Evolutionary conservation across 2,888 invertebrate species (phyloP).

Genomic region (Tenthredo distinguenda): DNA sequence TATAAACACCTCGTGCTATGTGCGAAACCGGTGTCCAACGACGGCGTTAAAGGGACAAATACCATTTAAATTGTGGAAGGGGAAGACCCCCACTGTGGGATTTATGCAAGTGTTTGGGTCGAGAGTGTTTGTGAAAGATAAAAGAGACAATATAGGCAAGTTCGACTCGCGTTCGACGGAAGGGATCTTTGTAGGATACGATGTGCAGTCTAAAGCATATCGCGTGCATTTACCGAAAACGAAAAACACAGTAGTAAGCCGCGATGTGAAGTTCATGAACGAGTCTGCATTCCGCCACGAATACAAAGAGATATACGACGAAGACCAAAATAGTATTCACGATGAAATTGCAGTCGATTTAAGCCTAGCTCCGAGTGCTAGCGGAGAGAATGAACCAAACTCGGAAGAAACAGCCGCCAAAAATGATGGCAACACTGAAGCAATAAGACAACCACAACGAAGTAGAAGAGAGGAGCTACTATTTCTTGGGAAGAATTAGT

Average conservation of each 20-base stretch:
- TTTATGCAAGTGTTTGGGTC: slow-evolving; percentile 47
- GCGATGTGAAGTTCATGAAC: slow-evolving; percentile 50
- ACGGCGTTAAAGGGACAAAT: slow-evolving; percentile 53
- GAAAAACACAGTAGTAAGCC: slow-evolving; percentile 21
- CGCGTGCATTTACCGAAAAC: slow-evolving; percentile 12
- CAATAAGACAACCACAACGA: too few species aligned
- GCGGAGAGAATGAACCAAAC: too few species aligned
- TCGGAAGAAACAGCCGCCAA: too few species aligned
- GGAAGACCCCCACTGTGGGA: slow-evolving; percentile 22
- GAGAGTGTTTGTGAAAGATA: slow-evolving; percentile 43
- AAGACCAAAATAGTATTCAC: not conserved
- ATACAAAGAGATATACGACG: not conserved
- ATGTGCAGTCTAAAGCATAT: slow-evolving; percentile 31
- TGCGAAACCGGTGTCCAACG: slow-evolving; percentile 63
- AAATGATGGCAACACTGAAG: too few species aligned
- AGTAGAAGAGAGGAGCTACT: not conserved
- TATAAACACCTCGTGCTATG: slow-evolving; percentile 61
- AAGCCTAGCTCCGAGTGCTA: too few species aligned
- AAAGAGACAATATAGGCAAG: slow-evolving; percentile 47
- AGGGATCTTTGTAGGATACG: slow-evolving; percentile 37
- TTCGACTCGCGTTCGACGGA: slow-evolving; percentile 49
- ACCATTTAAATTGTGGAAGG: slow-evolving; percentile 57
- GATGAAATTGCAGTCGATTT: too few species aligned
- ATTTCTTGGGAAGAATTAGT: slow-evolving; percentile 32
- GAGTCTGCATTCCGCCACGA: not conserved